Conservation (phyloP, 2,888 invertebrate genomes). For the Drosophila siamana region DNA sequence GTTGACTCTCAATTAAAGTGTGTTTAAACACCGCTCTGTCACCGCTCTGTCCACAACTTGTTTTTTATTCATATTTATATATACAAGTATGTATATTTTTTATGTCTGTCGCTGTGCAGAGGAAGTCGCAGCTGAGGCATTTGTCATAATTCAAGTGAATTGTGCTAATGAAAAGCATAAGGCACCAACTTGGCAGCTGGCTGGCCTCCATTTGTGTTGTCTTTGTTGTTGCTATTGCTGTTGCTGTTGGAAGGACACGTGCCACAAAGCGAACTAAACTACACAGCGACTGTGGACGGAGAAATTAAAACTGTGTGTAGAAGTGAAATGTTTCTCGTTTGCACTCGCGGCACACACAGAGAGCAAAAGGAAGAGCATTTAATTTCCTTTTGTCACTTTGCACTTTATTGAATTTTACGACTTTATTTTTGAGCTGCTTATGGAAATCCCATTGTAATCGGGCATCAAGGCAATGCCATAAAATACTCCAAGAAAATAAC, state of each 20-base stretch:
- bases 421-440: constrained; percentile 68
- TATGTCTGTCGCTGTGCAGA: constrained; percentile 53
- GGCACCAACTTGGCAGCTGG: constrained; percentile 41
- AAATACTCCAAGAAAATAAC: constrained; percentile 26
- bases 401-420: constrained; percentile 69
- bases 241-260: constrained; percentile 33
- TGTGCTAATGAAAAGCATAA: constrained; percentile 71
- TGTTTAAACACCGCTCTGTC: background rate
- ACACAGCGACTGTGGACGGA: constrained; percentile 1
- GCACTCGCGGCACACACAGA: background rate
- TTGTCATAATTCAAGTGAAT: constrained; percentile 67
- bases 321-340: background rate
- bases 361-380: constrained; percentile 28
- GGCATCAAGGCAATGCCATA: constrained; percentile 55
- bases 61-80: constrained; percentile 21
- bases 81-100: too few species aligned
- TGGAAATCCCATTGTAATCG: constrained; percentile 72
- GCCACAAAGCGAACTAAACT: constrained; percentile 1
- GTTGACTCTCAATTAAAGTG: background rate
- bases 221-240: constrained; percentile 1
- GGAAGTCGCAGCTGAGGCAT: constrained; percentile 38
- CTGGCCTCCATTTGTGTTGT: constrained; percentile 21
- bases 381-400: constrained; percentile 65
- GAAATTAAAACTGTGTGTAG: constrained; percentile 32
- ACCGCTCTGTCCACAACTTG: background rate